Percentiles rank a stretch among this genome's conserved stretches.
Conservation (phyloP, 1,140 invertebrate species). For the Eciton burchellii region DNA sequence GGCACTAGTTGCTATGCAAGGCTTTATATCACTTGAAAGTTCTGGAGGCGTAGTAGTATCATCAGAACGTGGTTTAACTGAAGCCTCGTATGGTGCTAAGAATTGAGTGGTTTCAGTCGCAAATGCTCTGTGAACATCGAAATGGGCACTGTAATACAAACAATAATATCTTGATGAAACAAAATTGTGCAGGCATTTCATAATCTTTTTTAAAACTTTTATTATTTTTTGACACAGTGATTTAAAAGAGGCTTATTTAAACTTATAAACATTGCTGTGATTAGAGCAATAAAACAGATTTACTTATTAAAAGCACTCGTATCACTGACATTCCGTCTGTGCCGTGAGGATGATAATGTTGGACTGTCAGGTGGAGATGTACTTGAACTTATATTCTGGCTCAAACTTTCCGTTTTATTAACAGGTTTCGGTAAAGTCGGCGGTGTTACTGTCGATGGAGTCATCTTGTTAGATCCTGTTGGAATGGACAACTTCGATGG, state of each 20-base stretch:
- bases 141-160: constrained; percentile 33
- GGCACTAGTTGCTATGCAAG: constrained; percentile 80
- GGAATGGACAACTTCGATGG: constrained; percentile 75
- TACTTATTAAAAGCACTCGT: constrained; percentile 95
- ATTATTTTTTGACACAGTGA: too few relatives aligned
- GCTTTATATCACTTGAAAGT: constrained; percentile 81
- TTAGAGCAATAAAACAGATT: constrained; percentile 66
- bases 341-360: constrained; percentile 85
- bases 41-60: constrained; percentile 82
- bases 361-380: constrained; percentile 83
- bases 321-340: constrained; percentile 94
- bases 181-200: not conserved
- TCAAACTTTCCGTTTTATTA: constrained; percentile 83
- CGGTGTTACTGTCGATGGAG: constrained; percentile 81
- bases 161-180: constrained; percentile 48
- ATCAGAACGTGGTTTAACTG: constrained; percentile 86
- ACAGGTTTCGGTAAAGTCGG: constrained; percentile 86
- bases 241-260: constrained; percentile 1
- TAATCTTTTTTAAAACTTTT: not conserved
- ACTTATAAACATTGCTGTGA: not conserved
- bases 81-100: constrained; percentile 90
- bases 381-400: constrained; percentile 84
- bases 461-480: constrained; percentile 73
- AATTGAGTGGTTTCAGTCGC: constrained; percentile 91
- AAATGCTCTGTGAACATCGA: constrained; percentile 87